phyloP scores from a whole-genome alignment of 2,888 invertebrate species.

The Blera fallax region DNA sequence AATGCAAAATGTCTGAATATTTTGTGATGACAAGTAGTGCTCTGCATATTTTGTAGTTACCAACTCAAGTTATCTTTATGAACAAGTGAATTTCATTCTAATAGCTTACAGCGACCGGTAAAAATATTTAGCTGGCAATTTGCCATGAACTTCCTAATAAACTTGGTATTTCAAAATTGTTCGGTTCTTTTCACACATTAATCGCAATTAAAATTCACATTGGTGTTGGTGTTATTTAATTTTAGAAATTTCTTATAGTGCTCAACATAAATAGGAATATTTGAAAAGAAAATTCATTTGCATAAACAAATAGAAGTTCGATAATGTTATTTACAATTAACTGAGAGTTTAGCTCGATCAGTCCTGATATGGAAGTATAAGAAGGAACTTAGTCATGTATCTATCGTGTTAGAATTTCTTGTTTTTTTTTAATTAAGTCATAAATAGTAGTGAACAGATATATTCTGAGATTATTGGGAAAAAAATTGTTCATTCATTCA shows the following conservation, averaged over 20 bases:
- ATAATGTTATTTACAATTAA: background rate
- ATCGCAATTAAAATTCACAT: slow-evolving; percentile 26
- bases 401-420: too few relatives aligned
- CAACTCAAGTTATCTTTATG: background rate
- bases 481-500: too few relatives aligned
- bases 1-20: background rate
- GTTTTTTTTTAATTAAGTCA: too few relatives aligned
- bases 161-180: slow-evolving; percentile 68
- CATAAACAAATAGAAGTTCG: slow-evolving; percentile 18
- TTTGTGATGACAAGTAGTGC: slow-evolving; percentile 33
- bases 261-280: slow-evolving; percentile 12
- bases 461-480: too few relatives aligned
- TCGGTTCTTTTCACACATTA: slow-evolving; percentile 53
- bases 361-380: too few relatives aligned
- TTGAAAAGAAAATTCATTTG: slow-evolving; percentile 28
- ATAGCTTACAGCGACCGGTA: slow-evolving; percentile 22
- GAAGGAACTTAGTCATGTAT: too few relatives aligned
- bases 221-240: slow-evolving; percentile 49
- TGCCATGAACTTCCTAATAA: slow-evolving; percentile 70
- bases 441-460: too few relatives aligned
- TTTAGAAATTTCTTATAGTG: slow-evolving; percentile 35
- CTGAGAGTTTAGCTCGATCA: background rate
- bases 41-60: background rate
- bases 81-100: slow-evolving; percentile 24
- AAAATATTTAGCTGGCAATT: slow-evolving; percentile 54